Evolutionary conservation across 2,113 vertebrate genomes (phyloP), one percentile per base, ranked within the genome.

Genomic region (Gila orcuttii): DNA sequence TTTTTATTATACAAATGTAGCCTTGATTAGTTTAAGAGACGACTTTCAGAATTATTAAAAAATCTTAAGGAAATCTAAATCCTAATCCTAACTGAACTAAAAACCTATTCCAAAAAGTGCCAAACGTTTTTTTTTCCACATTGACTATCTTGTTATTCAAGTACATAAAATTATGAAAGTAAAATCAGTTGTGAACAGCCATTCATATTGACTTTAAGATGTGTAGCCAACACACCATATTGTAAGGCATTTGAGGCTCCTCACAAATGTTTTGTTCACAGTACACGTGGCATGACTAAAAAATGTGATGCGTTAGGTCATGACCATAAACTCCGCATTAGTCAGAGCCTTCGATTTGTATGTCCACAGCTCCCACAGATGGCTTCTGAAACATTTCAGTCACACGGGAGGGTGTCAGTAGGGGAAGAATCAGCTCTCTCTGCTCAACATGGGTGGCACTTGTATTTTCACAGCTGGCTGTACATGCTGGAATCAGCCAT

Each of bases 381-480:
- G 83, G 79, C 71, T 85, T 74, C 59, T 33, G 50, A 71, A 52
- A 76, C n/a, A 83, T 82, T 62, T 87, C 79, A 62, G 69, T 85
- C 86, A 79, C 47, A 69, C 73, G 47, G 75, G 84, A 87, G 71
- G 77, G 23, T n/a, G 50, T 83, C 50, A n/a, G 17, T 83, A 57
- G 66, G 59, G 21, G 81, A 82, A 82, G 79, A 82, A 82, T 82
- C 33, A 45, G 55, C 50, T 57, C 66, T 55, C 62, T 55, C 36
- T 91, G 78, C 86, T 80, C 92, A 82, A 89, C 91, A 93, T 93
- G 91, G 93, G 92, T 93, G 93, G 93, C 74, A n/a, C 91, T 91
- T 73, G 85, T 93, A 93, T 94, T 94, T 93, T 94, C 92, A 93
- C 94, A 94, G 93, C 94, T 94, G 94, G 89, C 84, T 90, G 87